Percentiles rank a stretch among this genome's conserved stretches.
Evolutionary conservation across 1,140 invertebrate genomes (phyloP).

Genomic region (Leptoteleia sp.): DNA sequence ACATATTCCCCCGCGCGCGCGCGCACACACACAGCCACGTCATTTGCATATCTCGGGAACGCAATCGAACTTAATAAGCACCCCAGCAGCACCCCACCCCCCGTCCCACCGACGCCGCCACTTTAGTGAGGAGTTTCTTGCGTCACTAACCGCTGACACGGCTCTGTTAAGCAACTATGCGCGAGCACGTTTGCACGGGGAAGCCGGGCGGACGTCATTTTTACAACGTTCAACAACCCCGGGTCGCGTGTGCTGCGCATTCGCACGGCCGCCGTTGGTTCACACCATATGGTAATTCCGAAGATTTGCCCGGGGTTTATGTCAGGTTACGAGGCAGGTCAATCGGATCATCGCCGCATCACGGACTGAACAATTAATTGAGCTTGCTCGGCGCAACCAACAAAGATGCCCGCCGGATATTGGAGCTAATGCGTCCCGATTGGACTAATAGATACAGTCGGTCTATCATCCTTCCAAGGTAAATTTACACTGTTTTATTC

Average conservation of each 20-base stretch:
- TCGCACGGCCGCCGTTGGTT: constrained; percentile 46
- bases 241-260: constrained; percentile 37
- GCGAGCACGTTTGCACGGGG: constrained; percentile 38
- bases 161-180: constrained; percentile 44
- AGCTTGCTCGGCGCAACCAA: constrained; percentile 9
- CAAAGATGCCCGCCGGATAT: constrained; percentile 45
- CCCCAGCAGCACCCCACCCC: constrained; percentile 16
- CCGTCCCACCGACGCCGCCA: too few species aligned
- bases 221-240: constrained; percentile 62
- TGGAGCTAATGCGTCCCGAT: constrained; percentile 35
- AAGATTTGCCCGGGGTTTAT: constrained; percentile 49
- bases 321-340: constrained; percentile 36
- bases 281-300: constrained; percentile 50
- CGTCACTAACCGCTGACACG: constrained; percentile 35
- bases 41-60: constrained; percentile 65
- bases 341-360: constrained; percentile 55
- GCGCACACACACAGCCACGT: too few species aligned
- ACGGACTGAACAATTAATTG: constrained; percentile 51
- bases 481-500: constrained; percentile 36
- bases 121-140: constrained; percentile 28
- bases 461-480: constrained; percentile 23
- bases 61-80: constrained; percentile 65
- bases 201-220: constrained; percentile 36
- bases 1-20: too few species aligned
- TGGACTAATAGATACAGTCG: constrained; percentile 29